phyloP scores from a whole-genome alignment of 1,140 invertebrate genomes.

The Drosophila setifemur region DNA sequence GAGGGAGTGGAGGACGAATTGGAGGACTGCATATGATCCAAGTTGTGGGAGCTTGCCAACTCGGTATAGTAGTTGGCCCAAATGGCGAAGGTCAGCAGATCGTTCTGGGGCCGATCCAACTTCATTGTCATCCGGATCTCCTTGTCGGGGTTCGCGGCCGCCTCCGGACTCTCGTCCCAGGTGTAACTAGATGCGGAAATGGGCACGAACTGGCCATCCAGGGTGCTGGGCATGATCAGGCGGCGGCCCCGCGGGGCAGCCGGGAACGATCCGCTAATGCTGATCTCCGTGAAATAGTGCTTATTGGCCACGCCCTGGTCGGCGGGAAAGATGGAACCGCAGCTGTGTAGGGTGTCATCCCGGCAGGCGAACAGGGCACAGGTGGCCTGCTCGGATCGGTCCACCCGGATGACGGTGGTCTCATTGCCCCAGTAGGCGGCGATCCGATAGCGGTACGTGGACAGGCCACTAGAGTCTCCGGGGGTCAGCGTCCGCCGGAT shows the following conservation, averaged over 20 bases:
- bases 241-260: conserved; percentile 47
- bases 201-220: conserved; percentile 62
- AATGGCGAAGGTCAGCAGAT: conserved; percentile 71
- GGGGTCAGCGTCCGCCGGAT: conserved; percentile 11
- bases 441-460: conserved; percentile 77
- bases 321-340: conserved; percentile 62
- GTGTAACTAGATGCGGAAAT: conserved; percentile 43
- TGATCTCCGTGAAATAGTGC: conserved; percentile 46
- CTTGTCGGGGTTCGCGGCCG: background rate
- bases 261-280: conserved; percentile 48
- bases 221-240: conserved; percentile 74
- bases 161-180: conserved; percentile 43
- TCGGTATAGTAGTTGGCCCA: conserved; percentile 71
- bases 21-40: conserved; percentile 54
- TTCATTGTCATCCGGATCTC: background rate
- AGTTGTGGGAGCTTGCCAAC: conserved; percentile 45
- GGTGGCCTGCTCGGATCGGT: conserved; percentile 72
- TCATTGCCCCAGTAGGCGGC: conserved; percentile 77
- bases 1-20: background rate
- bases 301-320: conserved; percentile 28
- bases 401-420: conserved; percentile 58
- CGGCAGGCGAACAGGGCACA: conserved; percentile 83
- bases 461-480: background rate
- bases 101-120: conserved; percentile 40
- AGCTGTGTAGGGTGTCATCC: conserved; percentile 50